A percentile compares a stretch with the other conserved stretches of the same genome.
These are phyloP conservation scores for Ptychochromis oligacanthus DNA, from an alignment of 2,113 vertebrate genomes.

Conservation along the genomic window DNA sequence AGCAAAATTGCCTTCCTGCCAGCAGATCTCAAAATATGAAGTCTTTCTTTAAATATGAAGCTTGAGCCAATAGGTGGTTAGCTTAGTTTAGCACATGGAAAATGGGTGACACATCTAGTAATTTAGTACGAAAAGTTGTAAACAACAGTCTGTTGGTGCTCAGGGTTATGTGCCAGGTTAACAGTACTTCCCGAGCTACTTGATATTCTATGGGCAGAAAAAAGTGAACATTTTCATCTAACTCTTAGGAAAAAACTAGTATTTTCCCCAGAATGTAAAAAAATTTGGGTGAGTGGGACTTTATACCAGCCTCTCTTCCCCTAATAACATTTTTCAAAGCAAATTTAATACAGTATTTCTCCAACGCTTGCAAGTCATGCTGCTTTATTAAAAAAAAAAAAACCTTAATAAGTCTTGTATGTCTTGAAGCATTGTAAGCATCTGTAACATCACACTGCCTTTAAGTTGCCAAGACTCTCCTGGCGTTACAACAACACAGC, in stretches of 20 bases:
- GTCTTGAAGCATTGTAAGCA: not conserved
- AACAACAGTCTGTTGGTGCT: no score
- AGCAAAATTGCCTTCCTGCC: accelerated
- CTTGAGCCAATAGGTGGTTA: not conserved
- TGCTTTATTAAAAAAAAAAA: not conserved
- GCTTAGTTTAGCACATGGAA: not conserved
- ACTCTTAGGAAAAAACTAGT: not conserved
- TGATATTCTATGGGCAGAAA: not conserved
- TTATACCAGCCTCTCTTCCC: not conserved
- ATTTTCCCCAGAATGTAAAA: not conserved
- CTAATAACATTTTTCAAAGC: not conserved
- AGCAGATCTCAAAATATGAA: not conserved
- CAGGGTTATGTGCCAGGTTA: not conserved
- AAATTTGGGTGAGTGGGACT: not conserved
- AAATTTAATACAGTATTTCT: not conserved
- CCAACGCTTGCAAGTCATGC: no score
- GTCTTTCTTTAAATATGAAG: not conserved
- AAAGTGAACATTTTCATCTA: not conserved
- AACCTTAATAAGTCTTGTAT: not conserved
- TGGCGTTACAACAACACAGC: not conserved
- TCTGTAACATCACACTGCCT: not conserved
- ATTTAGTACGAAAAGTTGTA: not conserved
- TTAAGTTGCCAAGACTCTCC: not conserved
- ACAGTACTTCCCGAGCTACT: not conserved
- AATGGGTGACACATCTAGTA: no score